Evolutionary conservation across 2,113 vertebrate species (phyloP).

Genomic region (Pristiophorus japonicus): DNA sequence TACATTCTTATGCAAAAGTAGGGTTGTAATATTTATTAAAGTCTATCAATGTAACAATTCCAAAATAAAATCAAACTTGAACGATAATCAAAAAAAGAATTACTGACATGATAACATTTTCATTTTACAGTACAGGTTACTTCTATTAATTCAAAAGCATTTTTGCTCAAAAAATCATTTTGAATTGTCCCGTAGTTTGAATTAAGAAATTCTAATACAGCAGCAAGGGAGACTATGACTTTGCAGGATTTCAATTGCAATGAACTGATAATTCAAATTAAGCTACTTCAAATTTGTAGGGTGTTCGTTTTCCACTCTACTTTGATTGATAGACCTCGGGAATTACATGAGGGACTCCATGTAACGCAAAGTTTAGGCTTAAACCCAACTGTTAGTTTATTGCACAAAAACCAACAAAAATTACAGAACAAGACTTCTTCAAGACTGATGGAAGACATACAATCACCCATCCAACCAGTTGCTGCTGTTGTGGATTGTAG

Average conservation of each 20-base stretch:
- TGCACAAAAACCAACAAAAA: too few relatives aligned
- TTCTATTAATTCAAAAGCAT: not conserved
- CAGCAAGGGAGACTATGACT: not conserved
- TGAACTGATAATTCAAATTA: not conserved
- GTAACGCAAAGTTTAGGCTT: too few relatives aligned
- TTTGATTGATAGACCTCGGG: too few relatives aligned
- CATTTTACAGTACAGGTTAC: not conserved
- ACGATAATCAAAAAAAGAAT: not conserved
- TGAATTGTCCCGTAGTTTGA: not conserved
- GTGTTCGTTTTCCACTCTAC: too few relatives aligned
- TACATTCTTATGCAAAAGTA: not conserved
- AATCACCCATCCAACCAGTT: too few relatives aligned
- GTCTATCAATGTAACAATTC: not conserved
- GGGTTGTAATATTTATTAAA: not conserved
- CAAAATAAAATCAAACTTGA: not conserved
- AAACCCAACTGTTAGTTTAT: too few relatives aligned
- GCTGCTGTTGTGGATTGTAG: too few relatives aligned
- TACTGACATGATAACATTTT: not conserved
- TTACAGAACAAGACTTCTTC: too few relatives aligned
- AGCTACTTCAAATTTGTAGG: too few relatives aligned
- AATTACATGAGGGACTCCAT: too few relatives aligned
- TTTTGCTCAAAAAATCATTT: not conserved
- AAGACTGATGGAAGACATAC: too few relatives aligned
- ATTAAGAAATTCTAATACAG: not conserved
- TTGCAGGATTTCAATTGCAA: not conserved